Evolutionary conservation across 2,113 vertebrate species (phyloP).

Genomic region (Lutjanus erythropterus): DNA sequence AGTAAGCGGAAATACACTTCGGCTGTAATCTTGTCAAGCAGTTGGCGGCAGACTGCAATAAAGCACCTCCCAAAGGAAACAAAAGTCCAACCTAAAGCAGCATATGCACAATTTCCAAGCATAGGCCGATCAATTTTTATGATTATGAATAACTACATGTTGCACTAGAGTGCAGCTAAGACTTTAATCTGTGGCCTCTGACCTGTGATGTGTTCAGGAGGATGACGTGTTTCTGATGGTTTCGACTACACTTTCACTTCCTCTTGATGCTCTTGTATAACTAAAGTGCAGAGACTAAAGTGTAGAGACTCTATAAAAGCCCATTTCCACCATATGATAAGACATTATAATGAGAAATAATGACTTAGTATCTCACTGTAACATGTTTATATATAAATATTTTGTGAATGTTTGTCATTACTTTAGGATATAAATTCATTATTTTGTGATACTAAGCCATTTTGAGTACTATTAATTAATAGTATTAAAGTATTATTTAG

Average conservation of each 20-base stretch:
- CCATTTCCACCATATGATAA: no score
- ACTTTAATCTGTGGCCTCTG: slow-evolving; percentile 29
- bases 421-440: no score
- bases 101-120: background rate
- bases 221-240: background rate
- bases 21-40: slow-evolving; percentile 56
- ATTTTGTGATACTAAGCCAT: no score
- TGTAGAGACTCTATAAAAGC: background rate
- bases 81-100: background rate
- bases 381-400: no score
- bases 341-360: no score
- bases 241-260: background rate
- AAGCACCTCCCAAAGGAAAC: slow-evolving; percentile 10
- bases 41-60: background rate
- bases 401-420: no score
- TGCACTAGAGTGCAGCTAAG: background rate
- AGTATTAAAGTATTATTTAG: no score
- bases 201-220: slow-evolving; percentile 1
- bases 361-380: no score
- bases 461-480: no score
- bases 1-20: slow-evolving; percentile 40
- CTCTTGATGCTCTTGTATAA: background rate
- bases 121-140: background rate
- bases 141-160: background rate
- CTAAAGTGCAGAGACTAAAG: background rate